These are phyloP conservation scores for Coelinius sp. DNA, from an alignment of 2,888 invertebrate genomes.

Conservation along the genomic window DNA sequence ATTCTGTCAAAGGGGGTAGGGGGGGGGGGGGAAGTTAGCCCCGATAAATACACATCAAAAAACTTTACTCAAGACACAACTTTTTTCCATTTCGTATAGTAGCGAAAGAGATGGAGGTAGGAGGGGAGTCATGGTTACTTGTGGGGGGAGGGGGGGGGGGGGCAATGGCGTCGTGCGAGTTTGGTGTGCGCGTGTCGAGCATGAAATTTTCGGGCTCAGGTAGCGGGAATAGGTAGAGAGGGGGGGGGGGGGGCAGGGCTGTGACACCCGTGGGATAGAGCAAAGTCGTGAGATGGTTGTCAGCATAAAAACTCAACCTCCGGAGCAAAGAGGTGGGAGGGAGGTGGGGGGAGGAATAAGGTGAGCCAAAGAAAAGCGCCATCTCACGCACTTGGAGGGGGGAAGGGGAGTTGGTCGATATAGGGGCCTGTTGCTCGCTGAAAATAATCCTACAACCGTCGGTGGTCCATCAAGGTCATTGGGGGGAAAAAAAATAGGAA, in stretches of 20 bases:
- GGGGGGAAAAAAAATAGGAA: slow-evolving; percentile 29
- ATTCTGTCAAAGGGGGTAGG: neutral
- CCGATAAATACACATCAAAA: slow-evolving; percentile 7
- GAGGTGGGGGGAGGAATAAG: slow-evolving; percentile 32
- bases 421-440: slow-evolving; percentile 61
- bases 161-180: neutral
- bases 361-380: slow-evolving; percentile 34
- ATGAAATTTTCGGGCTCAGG: slow-evolving; percentile 32
- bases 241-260: neutral
- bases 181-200: slow-evolving; percentile 21
- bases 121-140: neutral
- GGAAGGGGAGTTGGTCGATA: slow-evolving; percentile 60
- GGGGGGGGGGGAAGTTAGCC: neutral
- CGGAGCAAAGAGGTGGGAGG: slow-evolving; percentile 21
- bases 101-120: too few relatives aligned
- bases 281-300: slow-evolving; percentile 26
- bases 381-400: slow-evolving; percentile 52
- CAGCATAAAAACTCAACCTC: slow-evolving; percentile 3
- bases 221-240: too few relatives aligned
- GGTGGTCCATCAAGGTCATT: slow-evolving; percentile 48
- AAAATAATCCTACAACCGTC: slow-evolving; percentile 49
- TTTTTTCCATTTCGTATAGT: neutral
- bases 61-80: slow-evolving; percentile 5
- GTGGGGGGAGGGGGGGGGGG: neutral
- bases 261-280: slow-evolving; percentile 17